These are phyloP conservation scores for Myotis daubentonii DNA, from an alignment of 2,797 vertebrate species.

Conservation along the genomic window DNA sequence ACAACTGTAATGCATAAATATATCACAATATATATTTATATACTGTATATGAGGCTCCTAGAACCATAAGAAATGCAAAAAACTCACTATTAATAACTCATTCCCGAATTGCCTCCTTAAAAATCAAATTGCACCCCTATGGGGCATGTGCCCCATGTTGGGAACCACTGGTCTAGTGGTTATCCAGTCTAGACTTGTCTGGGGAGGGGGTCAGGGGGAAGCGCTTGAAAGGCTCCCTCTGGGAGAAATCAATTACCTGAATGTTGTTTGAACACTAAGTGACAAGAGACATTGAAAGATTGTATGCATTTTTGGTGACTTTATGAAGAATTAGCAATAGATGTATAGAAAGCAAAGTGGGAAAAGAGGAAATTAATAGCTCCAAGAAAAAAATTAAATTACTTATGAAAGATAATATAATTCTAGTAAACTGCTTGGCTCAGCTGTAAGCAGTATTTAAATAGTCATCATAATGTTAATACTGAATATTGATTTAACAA, in stretches of 20 bases:
- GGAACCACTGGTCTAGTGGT: neutral
- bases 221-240: neutral
- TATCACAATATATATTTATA: too few relatives aligned
- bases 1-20: too few relatives aligned
- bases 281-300: neutral
- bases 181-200: neutral
- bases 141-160: too few relatives aligned
- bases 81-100: too few relatives aligned
- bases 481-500: conserved; percentile 29
- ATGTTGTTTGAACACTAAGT: neutral
- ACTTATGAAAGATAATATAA: neutral
- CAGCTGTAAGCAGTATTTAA: conserved; percentile 38
- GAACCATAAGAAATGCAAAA: too few relatives aligned
- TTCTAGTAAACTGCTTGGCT: neutral
- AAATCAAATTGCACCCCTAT: too few relatives aligned
- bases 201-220: too few relatives aligned
- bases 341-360: neutral
- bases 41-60: too few relatives aligned
- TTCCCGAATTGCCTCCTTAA: too few relatives aligned
- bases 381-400: conserved; percentile 31
- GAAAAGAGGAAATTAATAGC: neutral
- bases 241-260: neutral
- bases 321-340: conserved; percentile 31
- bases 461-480: neutral
- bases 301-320: neutral